These are phyloP conservation scores for Boulengeromyrus knoepffleri DNA, from an alignment of 2,113 vertebrate genomes.

Conservation along the genomic window DNA sequence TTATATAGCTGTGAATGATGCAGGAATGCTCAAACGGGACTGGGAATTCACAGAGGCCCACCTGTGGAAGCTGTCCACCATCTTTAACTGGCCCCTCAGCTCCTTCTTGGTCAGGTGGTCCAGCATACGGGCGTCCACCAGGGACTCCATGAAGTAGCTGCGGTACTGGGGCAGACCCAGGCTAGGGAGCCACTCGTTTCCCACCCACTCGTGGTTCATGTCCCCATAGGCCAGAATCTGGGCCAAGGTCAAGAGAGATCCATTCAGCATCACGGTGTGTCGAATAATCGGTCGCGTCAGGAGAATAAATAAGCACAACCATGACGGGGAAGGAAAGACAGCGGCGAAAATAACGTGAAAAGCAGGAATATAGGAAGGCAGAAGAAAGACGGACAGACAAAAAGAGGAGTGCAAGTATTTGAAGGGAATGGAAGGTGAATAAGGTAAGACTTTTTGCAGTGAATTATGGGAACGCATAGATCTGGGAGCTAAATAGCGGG, in stretches of 20 bases:
- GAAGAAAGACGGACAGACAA: not conserved
- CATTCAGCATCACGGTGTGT: not conserved
- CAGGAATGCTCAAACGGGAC: not conserved
- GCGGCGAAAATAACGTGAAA: not conserved
- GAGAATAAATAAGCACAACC: no score
- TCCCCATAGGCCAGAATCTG: constrained; percentile 88
- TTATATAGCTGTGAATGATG: not conserved
- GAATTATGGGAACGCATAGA: not conserved
- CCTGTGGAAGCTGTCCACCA: constrained; percentile 96
- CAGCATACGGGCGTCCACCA: constrained; percentile 88
- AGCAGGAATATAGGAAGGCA: not conserved
- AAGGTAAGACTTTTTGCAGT: not conserved
- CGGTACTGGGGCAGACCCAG: constrained; percentile 86
- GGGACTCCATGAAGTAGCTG: constrained; percentile 91
- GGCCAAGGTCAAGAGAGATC: constrained; percentile 24
- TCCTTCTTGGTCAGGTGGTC: constrained; percentile 94
- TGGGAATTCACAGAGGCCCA: constrained; percentile 25
- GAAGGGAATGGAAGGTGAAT: not conserved
- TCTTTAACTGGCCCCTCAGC: constrained; percentile 84
- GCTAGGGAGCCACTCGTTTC: constrained; percentile 89
- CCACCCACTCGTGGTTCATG: constrained; percentile 94
- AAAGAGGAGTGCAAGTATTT: not conserved
- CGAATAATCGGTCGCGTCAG: not conserved
- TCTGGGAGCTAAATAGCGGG: not conserved
- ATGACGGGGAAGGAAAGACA: not conserved